Evolutionary conservation across 64 coral and sea anemone genomes (phyloP).

Genomic region (Montipora cactus): DNA sequence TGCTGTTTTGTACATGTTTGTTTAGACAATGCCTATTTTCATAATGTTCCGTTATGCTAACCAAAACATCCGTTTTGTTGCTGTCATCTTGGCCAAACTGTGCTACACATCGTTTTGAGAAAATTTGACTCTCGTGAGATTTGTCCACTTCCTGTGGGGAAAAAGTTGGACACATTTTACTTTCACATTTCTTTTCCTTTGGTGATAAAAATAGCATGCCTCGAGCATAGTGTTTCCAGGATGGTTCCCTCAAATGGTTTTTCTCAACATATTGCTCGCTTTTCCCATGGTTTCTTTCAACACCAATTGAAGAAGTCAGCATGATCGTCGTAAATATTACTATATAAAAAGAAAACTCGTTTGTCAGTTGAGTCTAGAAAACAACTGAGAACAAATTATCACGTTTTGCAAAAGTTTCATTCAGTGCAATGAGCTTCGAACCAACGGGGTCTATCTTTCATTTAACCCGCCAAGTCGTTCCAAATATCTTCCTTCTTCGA

Average conservation of each 20-base stretch:
- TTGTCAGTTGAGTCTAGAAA: too few relatives aligned
- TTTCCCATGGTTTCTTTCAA: not conserved
- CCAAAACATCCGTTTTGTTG: not conserved
- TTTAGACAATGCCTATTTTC: not conserved
- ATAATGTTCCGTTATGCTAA: not conserved
- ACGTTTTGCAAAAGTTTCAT: not conserved
- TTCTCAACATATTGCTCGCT: not conserved
- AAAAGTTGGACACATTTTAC: not conserved
- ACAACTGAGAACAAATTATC: not conserved
- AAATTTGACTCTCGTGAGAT: not conserved
- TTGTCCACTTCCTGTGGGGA: not conserved
- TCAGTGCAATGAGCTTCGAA: not conserved
- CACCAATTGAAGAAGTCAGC: not conserved
- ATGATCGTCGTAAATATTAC: too few relatives aligned
- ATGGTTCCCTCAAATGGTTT: not conserved
- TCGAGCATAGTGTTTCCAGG: constrained; percentile 24
- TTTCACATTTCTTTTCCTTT: constrained; percentile 23
- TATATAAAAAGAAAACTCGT: too few relatives aligned
- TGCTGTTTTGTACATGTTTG: not conserved
- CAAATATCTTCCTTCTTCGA: too few relatives aligned
- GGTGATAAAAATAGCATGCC: constrained; percentile 14
- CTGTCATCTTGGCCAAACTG: not conserved
- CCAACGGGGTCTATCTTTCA: not conserved
- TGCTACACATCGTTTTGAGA: not conserved
- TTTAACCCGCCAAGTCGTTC: not conserved